Base-by-base conservation (phyloP, 2,113 vertebrate species). In the Tragelaphus imberbis region DNA sequence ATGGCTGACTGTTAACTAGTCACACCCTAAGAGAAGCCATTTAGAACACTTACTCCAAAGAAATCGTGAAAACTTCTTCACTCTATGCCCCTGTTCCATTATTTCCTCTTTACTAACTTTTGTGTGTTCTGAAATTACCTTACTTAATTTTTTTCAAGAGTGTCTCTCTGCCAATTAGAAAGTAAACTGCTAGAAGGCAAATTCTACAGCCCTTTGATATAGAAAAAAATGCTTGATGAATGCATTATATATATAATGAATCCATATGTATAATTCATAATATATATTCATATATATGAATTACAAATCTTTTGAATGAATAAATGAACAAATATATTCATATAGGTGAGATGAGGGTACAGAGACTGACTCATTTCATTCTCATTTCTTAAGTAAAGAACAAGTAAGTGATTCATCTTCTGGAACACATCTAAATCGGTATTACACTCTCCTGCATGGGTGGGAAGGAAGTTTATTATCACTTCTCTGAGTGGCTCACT, bases 401-500 rank as follows among this genome's bases (percentile, higher is more conserved):
- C 61, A 14, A 6, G 28, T 80, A 47, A 51, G 44, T 81, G 0
- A 19, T 71, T 96, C 79, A 28, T 80, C 25, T 71, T 25, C 10
- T 5, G 68, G 53, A 40, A 96, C 19, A 14, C 2, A 28, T 75
- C 5, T 33, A 61, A 49, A 36, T 55, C 21, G 36, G 1, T 44
- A 9, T 36, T 75, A 40, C 0, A 56, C 28, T 63, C 15, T 4
- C 2, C 36, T 88, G 6, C 25, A 3, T 63, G n/a, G 7, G 0
- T 44, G 30, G 6, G 16, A 58, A 86, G 56, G 14, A 88, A 75
- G 16, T 91, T 93, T 93, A 82, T 91, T 36, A 53, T 85, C 40
- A 80, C 8, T 85, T 61, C 36, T 56, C 14, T 68, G 36, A 92
- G 86, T 23, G 23, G 8, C 27, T 92, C 44, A 27, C 15, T 92